Percentiles rank a stretch among this genome's conserved stretches.
Evolutionary conservation across 2,113 vertebrate genomes (phyloP).

Genomic region (Limanda limanda): DNA sequence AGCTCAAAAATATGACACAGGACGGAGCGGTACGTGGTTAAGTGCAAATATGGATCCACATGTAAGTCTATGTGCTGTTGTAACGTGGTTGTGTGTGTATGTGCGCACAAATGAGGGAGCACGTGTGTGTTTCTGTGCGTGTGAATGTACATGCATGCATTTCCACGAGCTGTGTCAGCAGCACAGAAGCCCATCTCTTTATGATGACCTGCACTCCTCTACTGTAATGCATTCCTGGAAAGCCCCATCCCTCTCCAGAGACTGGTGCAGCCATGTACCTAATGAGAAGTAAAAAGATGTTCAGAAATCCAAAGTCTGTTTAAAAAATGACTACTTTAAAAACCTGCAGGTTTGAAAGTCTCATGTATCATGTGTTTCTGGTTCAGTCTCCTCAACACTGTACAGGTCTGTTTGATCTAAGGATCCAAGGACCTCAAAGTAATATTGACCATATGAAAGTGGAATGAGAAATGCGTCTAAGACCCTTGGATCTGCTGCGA

Average conservation of each 20-base stretch:
- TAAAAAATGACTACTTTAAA: too few relatives aligned
- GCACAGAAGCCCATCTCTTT: slow-evolving; percentile 15
- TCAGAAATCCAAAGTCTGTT: too few relatives aligned
- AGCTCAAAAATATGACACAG: neutral
- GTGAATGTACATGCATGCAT: neutral
- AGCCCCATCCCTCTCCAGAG: slow-evolving; percentile 28
- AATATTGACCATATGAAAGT: neutral
- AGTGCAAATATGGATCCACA: slow-evolving; percentile 24
- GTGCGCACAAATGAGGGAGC: neutral
- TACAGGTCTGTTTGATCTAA: neutral
- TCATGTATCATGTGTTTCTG: neutral
- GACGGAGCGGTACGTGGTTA: slow-evolving; percentile 1
- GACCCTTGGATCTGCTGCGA: neutral
- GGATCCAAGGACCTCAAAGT: neutral
- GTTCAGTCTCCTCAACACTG: neutral
- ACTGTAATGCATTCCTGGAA: slow-evolving; percentile 56
- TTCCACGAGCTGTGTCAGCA: slow-evolving; percentile 56
- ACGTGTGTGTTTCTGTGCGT: neutral
- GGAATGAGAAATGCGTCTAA: neutral
- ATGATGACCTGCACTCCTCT: slow-evolving; percentile 13
- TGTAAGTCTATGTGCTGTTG: neutral
- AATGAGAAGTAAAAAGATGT: too few relatives aligned
- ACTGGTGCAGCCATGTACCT: neutral
- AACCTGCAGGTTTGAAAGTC: too few relatives aligned
- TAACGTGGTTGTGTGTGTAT: neutral